Percentiles rank a stretch among this genome's conserved stretches.
phyloP scores from a whole-genome alignment of 2,888 invertebrate genomes.

The Cataglyphis rosenhaueri region DNA sequence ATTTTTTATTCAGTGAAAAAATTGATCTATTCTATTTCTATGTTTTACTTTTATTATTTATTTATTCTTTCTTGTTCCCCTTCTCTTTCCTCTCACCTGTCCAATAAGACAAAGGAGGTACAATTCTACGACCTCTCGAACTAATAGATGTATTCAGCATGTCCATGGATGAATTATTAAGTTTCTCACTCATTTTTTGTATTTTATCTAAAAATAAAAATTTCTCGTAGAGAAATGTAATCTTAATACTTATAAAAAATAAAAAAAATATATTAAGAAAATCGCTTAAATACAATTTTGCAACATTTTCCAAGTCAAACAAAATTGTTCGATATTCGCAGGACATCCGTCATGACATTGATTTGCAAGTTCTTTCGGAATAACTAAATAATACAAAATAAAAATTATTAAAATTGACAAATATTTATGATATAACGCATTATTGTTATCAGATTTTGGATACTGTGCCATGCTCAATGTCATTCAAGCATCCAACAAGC shows the following conservation, averaged over 20 bases:
- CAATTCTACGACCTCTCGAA: conserved; percentile 77
- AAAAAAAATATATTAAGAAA: not conserved
- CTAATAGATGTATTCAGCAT: conserved; percentile 68
- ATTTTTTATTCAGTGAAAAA: not conserved
- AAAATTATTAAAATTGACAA: conserved; percentile 29
- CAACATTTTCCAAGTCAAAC: conserved; percentile 69
- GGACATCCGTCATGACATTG: conserved; percentile 80
- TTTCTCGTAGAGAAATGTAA: not conserved
- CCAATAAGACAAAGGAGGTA: conserved; percentile 79
- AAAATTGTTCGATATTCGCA: conserved; percentile 75
- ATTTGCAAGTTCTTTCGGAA: conserved; percentile 76
- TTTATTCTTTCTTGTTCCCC: not conserved
- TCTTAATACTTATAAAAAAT: not conserved
- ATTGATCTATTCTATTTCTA: not conserved
- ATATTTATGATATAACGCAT: not conserved
- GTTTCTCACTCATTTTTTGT: conserved; percentile 12
- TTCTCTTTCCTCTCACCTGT: conserved; percentile 62
- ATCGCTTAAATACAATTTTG: conserved; percentile 6
- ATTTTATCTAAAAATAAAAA: conserved; percentile 4
- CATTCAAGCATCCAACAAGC: conserved; percentile 76
- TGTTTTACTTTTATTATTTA: conserved; percentile 17
- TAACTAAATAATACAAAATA: conserved; percentile 54
- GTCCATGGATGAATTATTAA: conserved; percentile 56
- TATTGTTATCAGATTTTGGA: not conserved
- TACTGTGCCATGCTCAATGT: conserved; percentile 75